Evolutionary conservation across 1,140 invertebrate species (phyloP), one percentile per base, ranked within the genome.

Genomic region (Euborellia annulipes): DNA sequence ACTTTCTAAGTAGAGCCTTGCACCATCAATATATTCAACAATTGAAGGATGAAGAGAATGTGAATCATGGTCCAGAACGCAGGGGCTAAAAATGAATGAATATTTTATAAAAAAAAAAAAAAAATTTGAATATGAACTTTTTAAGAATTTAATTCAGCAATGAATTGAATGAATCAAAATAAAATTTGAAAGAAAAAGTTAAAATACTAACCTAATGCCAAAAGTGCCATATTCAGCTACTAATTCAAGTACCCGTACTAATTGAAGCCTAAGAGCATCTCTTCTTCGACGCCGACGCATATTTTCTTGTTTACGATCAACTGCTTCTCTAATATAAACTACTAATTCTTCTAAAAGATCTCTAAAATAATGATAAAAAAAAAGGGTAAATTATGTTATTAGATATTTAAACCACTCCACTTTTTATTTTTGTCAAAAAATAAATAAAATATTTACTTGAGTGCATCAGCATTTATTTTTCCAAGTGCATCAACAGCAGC

Each of bases 231-330:
- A 81, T 56, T 90, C 84, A 17, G 92, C 91, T 50, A 96, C 88
- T 21, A 92, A 71, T 60, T 95, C 85, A 54, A 97, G 71, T 48
- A 96, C 81, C 56, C 84, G 78, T 37, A 93, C 86, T 38, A 98
- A 65, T 52, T 94, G 86, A 20, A 95, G 66, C 42, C 95, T 69
- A n/a, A 98, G 63, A 13, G 90, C 82, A 65, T 98, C 95, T 48
- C 91, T 74, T 42, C 93, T 71, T 46, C 90, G 67, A 17, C 93
- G 65, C 34, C 92, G 70, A 27, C 90, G 66, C 71, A 97, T 85
- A 58, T 94, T 98, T 63, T 98, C 95, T 62, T 95, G 85, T 61
- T 98, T 98, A 19, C 89, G 75, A 62, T 98, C 95, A n/a, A 95
- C 83, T 1, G 92, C 89, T 64, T 98, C 95, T 21, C 92, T 77